These are phyloP conservation scores for Caranx ignobilis DNA, from an alignment of 2,113 vertebrate genomes.

Conservation along the genomic window DNA sequence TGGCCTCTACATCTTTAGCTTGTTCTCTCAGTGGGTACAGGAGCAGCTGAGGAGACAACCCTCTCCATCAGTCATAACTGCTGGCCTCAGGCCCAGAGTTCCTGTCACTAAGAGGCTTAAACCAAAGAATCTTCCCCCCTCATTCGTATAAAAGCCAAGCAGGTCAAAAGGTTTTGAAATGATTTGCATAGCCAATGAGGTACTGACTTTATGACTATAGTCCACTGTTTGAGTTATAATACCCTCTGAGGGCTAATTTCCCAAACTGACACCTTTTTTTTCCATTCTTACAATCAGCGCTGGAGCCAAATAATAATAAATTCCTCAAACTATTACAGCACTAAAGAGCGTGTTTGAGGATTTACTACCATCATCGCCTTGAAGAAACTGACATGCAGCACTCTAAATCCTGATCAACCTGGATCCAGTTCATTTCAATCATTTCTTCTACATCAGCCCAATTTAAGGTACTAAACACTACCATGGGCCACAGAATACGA, in stretches of 20 bases:
- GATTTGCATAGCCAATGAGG: slow-evolving; percentile 93
- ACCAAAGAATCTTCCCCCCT: slow-evolving; percentile 91
- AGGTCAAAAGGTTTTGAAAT: slow-evolving; percentile 96
- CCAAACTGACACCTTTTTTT: slow-evolving; percentile 35
- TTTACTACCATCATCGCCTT: slow-evolving; percentile 31
- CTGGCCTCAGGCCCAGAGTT: slow-evolving; percentile 89
- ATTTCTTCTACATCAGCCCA: slow-evolving; percentile 52
- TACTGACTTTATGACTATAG: slow-evolving; percentile 83
- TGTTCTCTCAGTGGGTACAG: slow-evolving; percentile 75
- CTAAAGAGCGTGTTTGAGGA: slow-evolving; percentile 26
- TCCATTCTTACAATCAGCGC: slow-evolving; percentile 17
- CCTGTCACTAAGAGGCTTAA: slow-evolving; percentile 96
- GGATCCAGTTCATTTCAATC: slow-evolving; percentile 33
- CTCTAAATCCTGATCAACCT: slow-evolving; percentile 25
- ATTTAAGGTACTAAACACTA: slow-evolving; percentile 41
- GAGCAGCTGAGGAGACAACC: slow-evolving; percentile 94
- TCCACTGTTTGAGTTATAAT: slow-evolving; percentile 37
- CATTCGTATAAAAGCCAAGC: slow-evolving; percentile 93
- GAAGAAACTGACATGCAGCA: slow-evolving; percentile 5
- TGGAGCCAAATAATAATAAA: slow-evolving; percentile 24
- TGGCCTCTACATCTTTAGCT: slow-evolving; percentile 81
- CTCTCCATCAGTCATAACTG: slow-evolving; percentile 89
- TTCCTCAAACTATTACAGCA: slow-evolving; percentile 5
- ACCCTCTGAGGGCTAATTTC: slow-evolving; percentile 25
- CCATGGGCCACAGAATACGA: slow-evolving; percentile 47